These are phyloP conservation scores for Galleria mellonella DNA, from an alignment of 1,140 invertebrate genomes.

Conservation along the genomic window DNA sequence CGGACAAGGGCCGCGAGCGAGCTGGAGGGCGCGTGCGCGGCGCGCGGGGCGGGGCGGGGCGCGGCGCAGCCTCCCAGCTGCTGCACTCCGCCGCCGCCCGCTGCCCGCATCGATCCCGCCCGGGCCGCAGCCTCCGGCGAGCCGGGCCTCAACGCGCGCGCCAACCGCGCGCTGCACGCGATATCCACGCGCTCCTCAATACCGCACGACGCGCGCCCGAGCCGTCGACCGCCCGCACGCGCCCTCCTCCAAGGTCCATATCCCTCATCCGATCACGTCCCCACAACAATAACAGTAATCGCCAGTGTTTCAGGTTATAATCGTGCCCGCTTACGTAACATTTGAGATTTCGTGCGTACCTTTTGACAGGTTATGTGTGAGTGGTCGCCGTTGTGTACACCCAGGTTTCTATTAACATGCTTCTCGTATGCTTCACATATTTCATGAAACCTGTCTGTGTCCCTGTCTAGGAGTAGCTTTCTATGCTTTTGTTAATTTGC, in stretches of 20 bases:
- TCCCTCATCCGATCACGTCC: conserved; percentile 17
- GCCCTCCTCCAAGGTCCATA: conserved; percentile 27
- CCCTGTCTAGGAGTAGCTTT: not conserved
- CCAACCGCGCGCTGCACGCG: conserved; percentile 42
- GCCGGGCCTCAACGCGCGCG: conserved; percentile 38
- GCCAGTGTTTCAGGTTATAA: conserved; percentile 44
- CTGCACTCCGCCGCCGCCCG: conserved; percentile 64
- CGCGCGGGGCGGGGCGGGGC: conserved; percentile 16
- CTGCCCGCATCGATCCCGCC: conserved; percentile 67
- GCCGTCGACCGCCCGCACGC: conserved; percentile 21
- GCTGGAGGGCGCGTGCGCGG: conserved; percentile 10
- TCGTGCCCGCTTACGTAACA: conserved; percentile 54
- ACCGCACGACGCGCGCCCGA: not conserved
- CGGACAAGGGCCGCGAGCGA: conserved; percentile 7
- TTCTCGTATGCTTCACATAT: not conserved
- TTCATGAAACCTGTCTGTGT: not conserved
- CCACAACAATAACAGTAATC: conserved; percentile 23
- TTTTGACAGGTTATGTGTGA: conserved; percentile 46
- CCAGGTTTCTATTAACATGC: not conserved
- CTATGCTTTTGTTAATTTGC: not conserved
- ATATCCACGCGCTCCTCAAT: conserved; percentile 8
- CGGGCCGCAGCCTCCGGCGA: conserved; percentile 42
- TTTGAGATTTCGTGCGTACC: conserved; percentile 23
- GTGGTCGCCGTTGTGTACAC: conserved; percentile 11
- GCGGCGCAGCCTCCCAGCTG: conserved; percentile 57